Percentiles rank a stretch among this genome's conserved stretches.
phyloP scores from a whole-genome alignment of 2,797 vertebrate genomes.

The Pristis pectinata region DNA sequence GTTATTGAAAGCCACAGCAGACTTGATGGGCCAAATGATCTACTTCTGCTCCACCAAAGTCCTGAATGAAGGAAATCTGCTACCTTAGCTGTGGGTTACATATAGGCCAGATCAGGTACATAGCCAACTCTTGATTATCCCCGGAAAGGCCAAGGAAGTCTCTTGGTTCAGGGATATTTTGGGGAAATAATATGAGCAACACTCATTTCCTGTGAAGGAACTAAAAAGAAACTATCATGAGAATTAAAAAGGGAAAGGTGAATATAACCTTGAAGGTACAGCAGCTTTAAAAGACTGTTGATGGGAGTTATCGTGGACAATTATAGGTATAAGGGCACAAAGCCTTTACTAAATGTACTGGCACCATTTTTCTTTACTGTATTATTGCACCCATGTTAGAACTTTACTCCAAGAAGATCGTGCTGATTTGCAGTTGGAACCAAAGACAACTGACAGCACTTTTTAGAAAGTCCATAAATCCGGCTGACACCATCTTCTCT shows the following conservation, averaged over 20 bases:
- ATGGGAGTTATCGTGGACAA: not conserved
- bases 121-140: no score
- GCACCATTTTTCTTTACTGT: not conserved
- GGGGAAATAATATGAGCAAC: not conserved
- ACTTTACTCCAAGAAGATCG: not conserved
- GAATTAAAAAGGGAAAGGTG: not conserved
- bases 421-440: not conserved
- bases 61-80: no score
- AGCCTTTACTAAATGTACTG: not conserved
- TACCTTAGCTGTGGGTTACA: no score
- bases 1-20: no score
- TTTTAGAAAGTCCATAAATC: not conserved
- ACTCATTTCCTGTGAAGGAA: no score
- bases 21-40: no score
- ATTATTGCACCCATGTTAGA: not conserved
- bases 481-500: not conserved
- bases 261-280: not conserved
- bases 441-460: no score
- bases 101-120: no score
- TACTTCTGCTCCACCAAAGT: no score
- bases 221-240: not conserved
- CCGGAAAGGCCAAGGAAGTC: no score
- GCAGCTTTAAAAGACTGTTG: not conserved
- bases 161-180: no score
- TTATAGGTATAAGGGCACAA: not conserved